These are phyloP conservation scores for Tholera decimalis DNA, from an alignment of 2,888 invertebrate genomes.

Conservation along the genomic window DNA sequence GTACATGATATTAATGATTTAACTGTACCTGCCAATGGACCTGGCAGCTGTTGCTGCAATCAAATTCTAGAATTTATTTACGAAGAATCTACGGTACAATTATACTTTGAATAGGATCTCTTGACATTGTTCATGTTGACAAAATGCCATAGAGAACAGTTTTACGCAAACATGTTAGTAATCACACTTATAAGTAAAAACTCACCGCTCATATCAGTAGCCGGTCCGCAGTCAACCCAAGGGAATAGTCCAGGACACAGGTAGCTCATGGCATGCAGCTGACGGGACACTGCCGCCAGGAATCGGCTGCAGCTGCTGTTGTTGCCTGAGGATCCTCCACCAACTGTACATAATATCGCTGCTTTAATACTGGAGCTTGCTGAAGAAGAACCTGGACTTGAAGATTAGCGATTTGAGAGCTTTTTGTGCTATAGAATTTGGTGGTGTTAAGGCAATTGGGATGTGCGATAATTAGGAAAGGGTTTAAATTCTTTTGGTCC, in stretches of 20 bases:
- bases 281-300: slow-evolving; percentile 92
- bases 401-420: not conserved
- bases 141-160: not conserved
- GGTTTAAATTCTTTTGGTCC: not conserved
- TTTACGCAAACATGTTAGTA: not conserved
- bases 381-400: not conserved
- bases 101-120: not conserved
- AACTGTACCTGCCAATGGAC: too few relatives aligned
- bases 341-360: slow-evolving; percentile 72
- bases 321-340: slow-evolving; percentile 77
- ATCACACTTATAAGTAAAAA: not conserved
- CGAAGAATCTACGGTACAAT: too few relatives aligned
- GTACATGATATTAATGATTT: too few relatives aligned
- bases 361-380: not conserved
- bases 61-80: too few relatives aligned
- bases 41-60: too few relatives aligned
- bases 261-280: slow-evolving; percentile 95
- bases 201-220: slow-evolving; percentile 95
- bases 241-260: slow-evolving; percentile 97
- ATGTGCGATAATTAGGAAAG: too few relatives aligned
- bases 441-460: not conserved
- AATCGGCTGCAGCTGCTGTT: slow-evolving; percentile 91
- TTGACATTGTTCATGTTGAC: not conserved
- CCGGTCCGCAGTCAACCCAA: slow-evolving; percentile 97
- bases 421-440: not conserved